Base-by-base conservation (phyloP, 2,797 vertebrate species). In the Iguana delicatissima region DNA sequence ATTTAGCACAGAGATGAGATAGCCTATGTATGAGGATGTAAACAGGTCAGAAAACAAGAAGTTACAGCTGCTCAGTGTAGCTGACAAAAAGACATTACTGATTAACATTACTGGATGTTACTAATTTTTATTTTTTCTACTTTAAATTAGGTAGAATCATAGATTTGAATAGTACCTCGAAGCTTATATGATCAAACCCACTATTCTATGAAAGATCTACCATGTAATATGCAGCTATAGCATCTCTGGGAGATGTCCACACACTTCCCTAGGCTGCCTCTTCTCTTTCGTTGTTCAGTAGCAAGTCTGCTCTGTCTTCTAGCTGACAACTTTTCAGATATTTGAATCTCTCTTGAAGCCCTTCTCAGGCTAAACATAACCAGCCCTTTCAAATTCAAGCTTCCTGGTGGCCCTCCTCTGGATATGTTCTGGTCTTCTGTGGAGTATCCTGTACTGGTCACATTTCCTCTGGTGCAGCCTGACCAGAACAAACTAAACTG, bases 1-100 rank as follows among this genome's bases (percentile, higher is more conserved):
- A 91, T 89, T 94, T 95, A 93, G 88, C 90, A 92, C 52, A 72
- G 84, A 96, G 88, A 94, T 97, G 83, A 96, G 94, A 96, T 96
- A 96, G 77, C 62, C 79, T 85, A 92, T 93, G 91, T 96, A 94
- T 95, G 95, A 42, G 42, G 93, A 88, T 29, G n/a, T 81, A 59
- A 92, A 77, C 74, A 79, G 67, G 55, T 86, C 93, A 91, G 72
- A 91, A 89, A 79, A 86, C 74, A 86, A 85, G 93, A 91, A 32
- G 0, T 64, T n/a, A 29, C 18, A 0, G 92, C 89, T 92, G 80
- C 84, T 94, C 55, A 52, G 81, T 77, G 86, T 95, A 91, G 93
- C 67, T 93, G 91, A 96, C 94, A 84, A 89, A 91, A 95, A 79
- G 8, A 38, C 13, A 50, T 79, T 79, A 73, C 18, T 93, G 87